Base-by-base conservation (phyloP, 1,140 invertebrate species). In the Ooceraea biroi region DNA sequence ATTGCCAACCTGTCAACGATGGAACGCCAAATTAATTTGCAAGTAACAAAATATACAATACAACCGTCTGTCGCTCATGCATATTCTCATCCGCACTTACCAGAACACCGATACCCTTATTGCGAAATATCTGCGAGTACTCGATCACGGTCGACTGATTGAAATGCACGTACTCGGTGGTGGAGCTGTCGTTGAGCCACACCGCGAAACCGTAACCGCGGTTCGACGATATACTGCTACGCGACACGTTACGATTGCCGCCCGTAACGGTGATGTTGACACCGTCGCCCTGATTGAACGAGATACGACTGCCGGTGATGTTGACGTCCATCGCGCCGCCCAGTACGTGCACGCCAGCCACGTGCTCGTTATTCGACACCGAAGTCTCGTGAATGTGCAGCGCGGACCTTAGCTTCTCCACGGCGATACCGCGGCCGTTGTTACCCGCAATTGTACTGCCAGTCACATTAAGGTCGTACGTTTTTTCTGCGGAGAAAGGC, bases 191-290 rank as follows among this genome's bases (percentile, higher is more conserved):
- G 91, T 99, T 99, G 63, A 98, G 94, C 97, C 97, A 98, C 0
- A 98, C 94, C 0, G 97, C 96, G 36, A 99, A 92, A n/a, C 98
- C 98, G 88, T 97, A 97, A 8, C 97, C 97, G 50, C 95, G 95
- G 93, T 99, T 99, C 0, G 96, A 98, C 83, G 95, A 97, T 58
- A 98, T 92, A 17, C 95, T 96, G 41, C 97, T 97, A 89, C 96
- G 95, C 12, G 98, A 98, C 50, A 99, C 95, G 90, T 99, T 98
- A 69, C 97, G 95, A 83, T 97, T 97, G 3, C 99, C 98, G 0
- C 98, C 98, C 0, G 97, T 97, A 78, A 98, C 98, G 0, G 98
- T 99, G 3, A 99, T 97, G 89, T 99, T 99, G 4, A 98, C 95
- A 2, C 97, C 97, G 86, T 99, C 98, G 0, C 98, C 99, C 90